These are phyloP conservation scores for Synanthedon tipuliformis DNA, from an alignment of 2,888 invertebrate genomes.

Conservation along the genomic window DNA sequence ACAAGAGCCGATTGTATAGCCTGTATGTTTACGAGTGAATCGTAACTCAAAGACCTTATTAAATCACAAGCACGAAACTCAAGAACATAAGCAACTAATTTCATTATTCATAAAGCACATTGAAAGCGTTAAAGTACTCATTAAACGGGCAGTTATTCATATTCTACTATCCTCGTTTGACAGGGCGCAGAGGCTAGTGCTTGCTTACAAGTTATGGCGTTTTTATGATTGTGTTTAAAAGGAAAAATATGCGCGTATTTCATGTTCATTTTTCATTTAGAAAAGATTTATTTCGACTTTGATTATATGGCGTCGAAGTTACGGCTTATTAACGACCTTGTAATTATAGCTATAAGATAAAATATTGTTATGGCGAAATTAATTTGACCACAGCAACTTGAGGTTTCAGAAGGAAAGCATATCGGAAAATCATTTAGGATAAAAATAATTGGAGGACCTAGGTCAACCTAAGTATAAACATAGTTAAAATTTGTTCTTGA, in stretches of 20 bases:
- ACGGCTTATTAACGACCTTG: slow-evolving; percentile 53
- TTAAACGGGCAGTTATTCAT: slow-evolving; percentile 61
- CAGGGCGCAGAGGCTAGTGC: slow-evolving; percentile 49
- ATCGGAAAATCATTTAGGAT: too few relatives aligned
- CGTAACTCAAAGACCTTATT: slow-evolving; percentile 55
- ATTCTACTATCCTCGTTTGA: slow-evolving; percentile 59
- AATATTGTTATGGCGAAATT: slow-evolving; percentile 27
- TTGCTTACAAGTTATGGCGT: slow-evolving; percentile 54
- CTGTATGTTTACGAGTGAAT: slow-evolving; percentile 36
- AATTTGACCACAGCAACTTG: slow-evolving; percentile 1
- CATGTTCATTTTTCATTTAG: slow-evolving; percentile 60
- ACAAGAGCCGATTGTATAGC: slow-evolving; percentile 31
- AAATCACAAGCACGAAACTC: slow-evolving; percentile 54
- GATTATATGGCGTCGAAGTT: slow-evolving; percentile 60
- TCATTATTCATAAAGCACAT: slow-evolving; percentile 70
- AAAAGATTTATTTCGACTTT: slow-evolving; percentile 57
- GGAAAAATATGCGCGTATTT: slow-evolving; percentile 55
- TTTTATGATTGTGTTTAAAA: slow-evolving; percentile 60
- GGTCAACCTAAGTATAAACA: too few relatives aligned
- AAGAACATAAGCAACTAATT: slow-evolving; percentile 65
- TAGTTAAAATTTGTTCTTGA: too few relatives aligned
- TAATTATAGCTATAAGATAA: slow-evolving; percentile 55
- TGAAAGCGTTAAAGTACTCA: slow-evolving; percentile 67
- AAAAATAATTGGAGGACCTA: too few relatives aligned
- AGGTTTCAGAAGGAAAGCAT: slow-evolving; percentile 1